Evolutionary conservation across 2,113 vertebrate genomes (phyloP).

Genomic region (Dicerorhinus sumatrensis): DNA sequence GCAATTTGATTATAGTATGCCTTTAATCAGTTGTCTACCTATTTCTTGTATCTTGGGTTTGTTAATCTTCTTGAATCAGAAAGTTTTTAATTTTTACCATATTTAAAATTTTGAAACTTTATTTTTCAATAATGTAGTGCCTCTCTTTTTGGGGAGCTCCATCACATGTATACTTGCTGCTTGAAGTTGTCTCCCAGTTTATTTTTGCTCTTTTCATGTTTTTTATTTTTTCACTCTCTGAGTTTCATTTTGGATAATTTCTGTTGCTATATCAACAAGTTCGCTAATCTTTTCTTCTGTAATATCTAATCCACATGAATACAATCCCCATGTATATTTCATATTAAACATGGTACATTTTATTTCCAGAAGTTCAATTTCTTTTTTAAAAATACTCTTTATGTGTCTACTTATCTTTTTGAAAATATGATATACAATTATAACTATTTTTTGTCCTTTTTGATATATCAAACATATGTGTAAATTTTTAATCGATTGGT

Average conservation of each 20-base stretch:
- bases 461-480: no score
- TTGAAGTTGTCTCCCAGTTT: no score
- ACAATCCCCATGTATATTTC: neutral
- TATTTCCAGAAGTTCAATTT: neutral
- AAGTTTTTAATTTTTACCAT: neutral
- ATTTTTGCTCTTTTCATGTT: no score
- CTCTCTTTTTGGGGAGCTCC: no score
- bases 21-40: neutral
- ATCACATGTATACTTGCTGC: no score
- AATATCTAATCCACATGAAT: neutral
- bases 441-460: neutral
- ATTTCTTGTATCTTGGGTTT: neutral
- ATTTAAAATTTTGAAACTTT: no score
- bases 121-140: no score
- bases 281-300: no score
- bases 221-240: no score
- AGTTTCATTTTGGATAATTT: no score
- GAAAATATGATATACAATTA: neutral
- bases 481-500: no score
- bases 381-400: neutral
- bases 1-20: neutral
- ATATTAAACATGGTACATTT: neutral
- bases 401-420: neutral
- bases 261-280: no score
- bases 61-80: neutral